Conservation (phyloP, 2,113 vertebrate species). For the Cheirogaleus medius region DNA sequence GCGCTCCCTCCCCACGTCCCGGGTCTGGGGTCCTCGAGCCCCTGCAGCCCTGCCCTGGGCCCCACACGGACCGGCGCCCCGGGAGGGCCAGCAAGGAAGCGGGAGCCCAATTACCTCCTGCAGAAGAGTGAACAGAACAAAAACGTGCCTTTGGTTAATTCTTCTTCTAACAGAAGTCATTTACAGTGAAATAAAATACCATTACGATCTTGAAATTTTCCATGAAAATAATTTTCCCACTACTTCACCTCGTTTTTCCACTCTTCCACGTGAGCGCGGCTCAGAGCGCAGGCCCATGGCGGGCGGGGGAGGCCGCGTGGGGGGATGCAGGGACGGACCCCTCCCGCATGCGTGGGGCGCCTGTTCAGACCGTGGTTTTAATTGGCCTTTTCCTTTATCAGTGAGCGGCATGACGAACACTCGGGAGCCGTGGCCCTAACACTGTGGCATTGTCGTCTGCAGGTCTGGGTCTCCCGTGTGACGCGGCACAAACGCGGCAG, state of each 20-base stretch:
- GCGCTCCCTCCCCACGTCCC: accelerated
- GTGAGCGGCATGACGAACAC: neutral
- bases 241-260: neutral
- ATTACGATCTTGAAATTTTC: neutral
- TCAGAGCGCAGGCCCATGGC: neutral
- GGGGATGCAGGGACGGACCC: accelerated
- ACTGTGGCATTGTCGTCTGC: accelerated
- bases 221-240: neutral
- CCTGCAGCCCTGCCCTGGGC: neutral
- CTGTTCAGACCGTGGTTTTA: neutral
- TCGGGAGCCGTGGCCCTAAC: neutral
- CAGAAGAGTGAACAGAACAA: neutral
- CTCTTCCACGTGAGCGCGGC: no score
- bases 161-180: neutral
- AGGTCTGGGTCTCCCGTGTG: neutral
- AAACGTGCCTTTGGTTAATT: neutral
- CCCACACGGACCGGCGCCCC: no score
- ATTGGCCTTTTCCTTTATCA: neutral
- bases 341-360: accelerated
- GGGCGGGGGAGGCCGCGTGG: neutral
- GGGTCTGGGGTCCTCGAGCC: neutral
- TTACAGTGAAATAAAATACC: neutral
- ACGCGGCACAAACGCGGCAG: accelerated
- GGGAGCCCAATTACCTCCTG: neutral
- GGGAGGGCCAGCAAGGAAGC: no score